Evolutionary conservation across 2,113 vertebrate genomes (phyloP).

Genomic region (Sciurus niger): DNA sequence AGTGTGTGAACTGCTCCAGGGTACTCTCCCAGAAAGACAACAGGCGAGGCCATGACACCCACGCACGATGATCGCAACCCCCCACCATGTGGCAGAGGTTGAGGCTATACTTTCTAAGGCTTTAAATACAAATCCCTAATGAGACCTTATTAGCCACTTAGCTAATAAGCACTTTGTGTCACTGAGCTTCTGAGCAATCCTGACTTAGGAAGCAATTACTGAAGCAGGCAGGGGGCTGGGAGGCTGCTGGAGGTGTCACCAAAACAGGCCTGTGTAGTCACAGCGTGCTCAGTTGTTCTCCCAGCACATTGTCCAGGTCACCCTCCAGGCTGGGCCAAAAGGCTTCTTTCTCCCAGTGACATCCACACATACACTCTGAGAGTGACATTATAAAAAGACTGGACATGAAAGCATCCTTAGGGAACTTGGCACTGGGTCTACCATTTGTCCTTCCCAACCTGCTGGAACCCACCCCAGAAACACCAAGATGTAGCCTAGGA

Average conservation of each 20-base stretch:
- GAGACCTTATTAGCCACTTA: conserved; percentile 75
- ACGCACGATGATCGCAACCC: background rate
- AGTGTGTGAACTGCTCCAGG: background rate
- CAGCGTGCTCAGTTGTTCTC: background rate
- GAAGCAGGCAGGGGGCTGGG: background rate
- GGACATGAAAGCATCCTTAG: background rate
- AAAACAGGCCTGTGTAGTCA: background rate
- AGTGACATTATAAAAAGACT: background rate
- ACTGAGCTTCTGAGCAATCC: background rate
- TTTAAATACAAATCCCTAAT: conserved; percentile 63
- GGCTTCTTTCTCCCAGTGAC: background rate
- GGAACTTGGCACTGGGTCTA: background rate
- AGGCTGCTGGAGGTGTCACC: background rate
- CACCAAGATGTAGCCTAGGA: background rate
- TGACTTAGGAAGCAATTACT: conserved; percentile 29
- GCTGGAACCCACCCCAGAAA: background rate
- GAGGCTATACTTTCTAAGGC: conserved; percentile 22
- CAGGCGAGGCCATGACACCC: background rate
- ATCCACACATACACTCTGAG: background rate
- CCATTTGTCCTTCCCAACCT: background rate
- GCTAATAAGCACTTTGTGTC: conserved; percentile 70
- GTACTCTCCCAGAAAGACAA: conserved; percentile 43
- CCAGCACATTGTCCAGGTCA: background rate
- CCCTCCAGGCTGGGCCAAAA: background rate
- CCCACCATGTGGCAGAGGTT: background rate